Conservation (phyloP, 2,888 invertebrate genomes). For the Tortricodes alternella region DNA sequence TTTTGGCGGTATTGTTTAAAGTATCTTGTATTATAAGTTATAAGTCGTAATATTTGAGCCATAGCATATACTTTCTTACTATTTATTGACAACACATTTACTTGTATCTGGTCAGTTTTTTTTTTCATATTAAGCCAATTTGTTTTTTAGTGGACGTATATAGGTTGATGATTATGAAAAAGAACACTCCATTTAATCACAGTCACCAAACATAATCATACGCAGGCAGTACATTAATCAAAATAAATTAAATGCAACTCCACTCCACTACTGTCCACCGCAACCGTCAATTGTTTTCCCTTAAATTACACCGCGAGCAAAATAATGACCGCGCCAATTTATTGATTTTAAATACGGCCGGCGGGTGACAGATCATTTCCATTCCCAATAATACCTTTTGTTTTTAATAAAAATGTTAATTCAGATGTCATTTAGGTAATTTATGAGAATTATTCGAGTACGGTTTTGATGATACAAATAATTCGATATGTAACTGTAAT, state of each 20-base stretch:
- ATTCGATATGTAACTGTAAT: too few species aligned
- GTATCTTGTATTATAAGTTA: too few species aligned
- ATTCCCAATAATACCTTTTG: constrained; percentile 22
- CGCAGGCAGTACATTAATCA: not conserved
- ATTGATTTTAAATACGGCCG: constrained; percentile 15
- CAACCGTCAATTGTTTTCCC: constrained; percentile 24
- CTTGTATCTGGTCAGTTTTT: too few species aligned
- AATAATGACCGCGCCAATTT: constrained; percentile 16
- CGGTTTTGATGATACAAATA: not conserved
- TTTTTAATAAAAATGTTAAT: constrained; percentile 28
- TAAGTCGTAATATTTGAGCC: too few species aligned
- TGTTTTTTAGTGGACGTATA: too few species aligned
- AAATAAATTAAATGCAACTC: constrained; percentile 14
- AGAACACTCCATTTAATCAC: too few species aligned
- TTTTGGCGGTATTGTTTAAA: not conserved
- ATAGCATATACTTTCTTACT: too few species aligned
- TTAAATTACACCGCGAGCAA: constrained; percentile 19
- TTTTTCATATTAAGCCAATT: too few species aligned
- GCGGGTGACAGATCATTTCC: constrained; percentile 28
- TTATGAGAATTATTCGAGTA: not conserved
- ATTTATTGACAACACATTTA: too few species aligned
- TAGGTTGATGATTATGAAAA: too few species aligned
- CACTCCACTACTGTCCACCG: constrained; percentile 15
- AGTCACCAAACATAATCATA: too few species aligned
- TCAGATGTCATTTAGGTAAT: not conserved